Evolutionary conservation across 2,797 vertebrate species (phyloP).

Genomic region (Sphenodon punctatus): DNA sequence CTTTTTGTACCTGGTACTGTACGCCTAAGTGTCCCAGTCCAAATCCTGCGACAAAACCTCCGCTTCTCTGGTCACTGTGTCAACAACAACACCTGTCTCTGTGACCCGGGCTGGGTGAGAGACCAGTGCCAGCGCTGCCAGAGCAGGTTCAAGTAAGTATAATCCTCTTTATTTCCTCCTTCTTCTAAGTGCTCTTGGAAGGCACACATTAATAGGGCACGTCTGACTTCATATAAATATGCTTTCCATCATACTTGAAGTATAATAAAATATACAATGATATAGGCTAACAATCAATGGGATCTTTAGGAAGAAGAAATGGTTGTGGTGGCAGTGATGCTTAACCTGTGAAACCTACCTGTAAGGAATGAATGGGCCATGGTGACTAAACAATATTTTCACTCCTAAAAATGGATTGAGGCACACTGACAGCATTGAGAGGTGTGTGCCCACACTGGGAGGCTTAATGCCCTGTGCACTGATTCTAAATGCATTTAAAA

Average conservation of each 20-base stretch:
- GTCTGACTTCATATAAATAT: fast-evolving
- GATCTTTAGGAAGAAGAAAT: background rate
- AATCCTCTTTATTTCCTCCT: fast-evolving
- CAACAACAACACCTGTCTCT: constrained; percentile 94
- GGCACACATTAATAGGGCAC: background rate
- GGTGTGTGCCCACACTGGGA: background rate
- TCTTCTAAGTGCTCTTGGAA: background rate
- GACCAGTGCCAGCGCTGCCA: constrained; percentile 98
- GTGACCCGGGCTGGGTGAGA: constrained; percentile 96
- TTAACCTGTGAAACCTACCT: background rate
- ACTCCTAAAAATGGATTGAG: constrained; percentile 8
- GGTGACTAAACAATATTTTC: background rate
- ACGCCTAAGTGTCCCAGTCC: constrained; percentile 87
- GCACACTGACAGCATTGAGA: background rate
- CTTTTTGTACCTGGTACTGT: constrained; percentile 88
- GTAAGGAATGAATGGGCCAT: background rate
- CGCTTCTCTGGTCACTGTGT: constrained; percentile 92
- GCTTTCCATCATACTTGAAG: background rate
- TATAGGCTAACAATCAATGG: fast-evolving
- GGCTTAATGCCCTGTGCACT: constrained; percentile 32
- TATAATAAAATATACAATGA: no score
- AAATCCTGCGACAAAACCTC: constrained; percentile 89
- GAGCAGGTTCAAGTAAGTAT: constrained; percentile 92
- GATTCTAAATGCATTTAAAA: background rate
- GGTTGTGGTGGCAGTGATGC: background rate